A percentile compares a stretch with the other conserved stretches of the same genome.
Conservation (phyloP, 2,888 invertebrate species). For the Nesidiocoris tenuis region DNA sequence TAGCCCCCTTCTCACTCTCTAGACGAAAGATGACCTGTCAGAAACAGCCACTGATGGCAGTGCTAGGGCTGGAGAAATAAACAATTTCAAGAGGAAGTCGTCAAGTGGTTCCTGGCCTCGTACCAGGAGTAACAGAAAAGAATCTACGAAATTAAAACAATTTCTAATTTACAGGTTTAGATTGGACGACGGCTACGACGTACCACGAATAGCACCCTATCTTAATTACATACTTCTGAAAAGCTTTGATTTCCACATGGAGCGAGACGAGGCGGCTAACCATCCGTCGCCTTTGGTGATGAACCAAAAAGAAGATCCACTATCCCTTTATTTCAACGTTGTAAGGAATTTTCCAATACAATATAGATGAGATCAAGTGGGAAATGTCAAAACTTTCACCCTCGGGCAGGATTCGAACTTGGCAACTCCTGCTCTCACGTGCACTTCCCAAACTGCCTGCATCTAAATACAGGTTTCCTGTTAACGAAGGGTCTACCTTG, state of each 20-base stretch:
- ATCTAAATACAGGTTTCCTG: not conserved
- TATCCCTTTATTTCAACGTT: conserved; percentile 60
- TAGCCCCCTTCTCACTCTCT: too few relatives aligned
- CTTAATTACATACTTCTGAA: conserved; percentile 70
- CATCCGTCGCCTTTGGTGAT: conserved; percentile 58
- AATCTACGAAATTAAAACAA: not conserved
- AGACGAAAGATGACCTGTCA: too few relatives aligned
- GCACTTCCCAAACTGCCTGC: not conserved
- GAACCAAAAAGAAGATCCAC: conserved; percentile 57
- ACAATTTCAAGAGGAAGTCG: too few relatives aligned
- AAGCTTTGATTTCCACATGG: conserved; percentile 64
- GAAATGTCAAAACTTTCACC: too few relatives aligned
- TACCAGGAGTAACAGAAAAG: too few relatives aligned
- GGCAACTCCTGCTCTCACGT: too few relatives aligned
- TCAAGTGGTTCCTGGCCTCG: too few relatives aligned
- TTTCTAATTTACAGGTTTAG: conserved; percentile 36
- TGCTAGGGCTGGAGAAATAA: too few relatives aligned
- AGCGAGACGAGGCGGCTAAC: conserved; percentile 55
- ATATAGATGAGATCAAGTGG: too few relatives aligned
- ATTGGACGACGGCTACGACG: conserved; percentile 66
- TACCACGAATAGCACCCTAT: conserved; percentile 61
- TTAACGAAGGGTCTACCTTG: not conserved
- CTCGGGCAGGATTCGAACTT: too few relatives aligned
- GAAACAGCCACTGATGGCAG: not conserved
- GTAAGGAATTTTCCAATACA: conserved; percentile 54